phyloP scores from a whole-genome alignment of 2,888 invertebrate genomes.

The Ochropleura leucogaster region DNA sequence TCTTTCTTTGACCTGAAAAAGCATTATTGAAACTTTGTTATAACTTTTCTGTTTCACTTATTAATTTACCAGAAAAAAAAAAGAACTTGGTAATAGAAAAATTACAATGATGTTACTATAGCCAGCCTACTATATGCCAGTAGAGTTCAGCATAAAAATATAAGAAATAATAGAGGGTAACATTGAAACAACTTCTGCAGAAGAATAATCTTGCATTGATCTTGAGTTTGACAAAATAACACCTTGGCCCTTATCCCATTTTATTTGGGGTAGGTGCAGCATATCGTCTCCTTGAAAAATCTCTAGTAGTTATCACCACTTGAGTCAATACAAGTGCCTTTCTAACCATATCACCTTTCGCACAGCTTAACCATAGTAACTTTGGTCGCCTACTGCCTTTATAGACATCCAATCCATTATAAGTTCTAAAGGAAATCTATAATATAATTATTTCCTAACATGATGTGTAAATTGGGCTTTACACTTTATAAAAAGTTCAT shows the following conservation, averaged over 20 bases:
- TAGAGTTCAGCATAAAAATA: not conserved
- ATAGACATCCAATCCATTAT: not conserved
- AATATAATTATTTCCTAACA: not conserved
- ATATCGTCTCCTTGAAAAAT: not conserved
- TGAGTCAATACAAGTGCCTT: not conserved
- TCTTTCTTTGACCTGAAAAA: slow-evolving; percentile 92
- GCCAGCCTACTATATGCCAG: not conserved
- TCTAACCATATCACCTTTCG: not conserved
- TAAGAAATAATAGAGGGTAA: not conserved
- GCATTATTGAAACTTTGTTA: slow-evolving; percentile 22
- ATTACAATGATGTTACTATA: not conserved
- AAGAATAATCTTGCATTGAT: too few species aligned
- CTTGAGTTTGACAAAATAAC: not conserved
- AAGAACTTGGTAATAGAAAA: not conserved
- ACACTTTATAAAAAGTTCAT: not conserved
- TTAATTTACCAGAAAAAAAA: not conserved
- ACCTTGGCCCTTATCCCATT: not conserved
- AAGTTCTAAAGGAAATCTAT: not conserved
- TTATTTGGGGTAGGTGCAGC: not conserved
- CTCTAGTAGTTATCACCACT: not conserved
- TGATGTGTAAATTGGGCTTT: not conserved
- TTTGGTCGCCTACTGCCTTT: not conserved
- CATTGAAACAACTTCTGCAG: not conserved
- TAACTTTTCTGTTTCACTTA: not conserved
- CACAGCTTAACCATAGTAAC: not conserved